phyloP scores from a whole-genome alignment of 2,113 vertebrate genomes.

The Marcusenius ussheri region DNA sequence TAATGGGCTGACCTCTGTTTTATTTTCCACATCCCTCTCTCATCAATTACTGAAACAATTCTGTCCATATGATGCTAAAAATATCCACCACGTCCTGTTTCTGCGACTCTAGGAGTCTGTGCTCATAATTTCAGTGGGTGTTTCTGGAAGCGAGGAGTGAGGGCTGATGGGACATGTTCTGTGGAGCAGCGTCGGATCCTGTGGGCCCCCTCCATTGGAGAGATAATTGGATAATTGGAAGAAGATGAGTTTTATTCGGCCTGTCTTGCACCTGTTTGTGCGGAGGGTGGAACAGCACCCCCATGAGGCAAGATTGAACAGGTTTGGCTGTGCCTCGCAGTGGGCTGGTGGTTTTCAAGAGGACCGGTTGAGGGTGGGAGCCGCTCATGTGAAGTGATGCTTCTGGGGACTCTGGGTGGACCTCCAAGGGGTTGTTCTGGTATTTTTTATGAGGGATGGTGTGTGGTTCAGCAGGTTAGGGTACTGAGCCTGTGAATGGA shows the following conservation, averaged over 20 bases:
- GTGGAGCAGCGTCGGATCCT: neutral
- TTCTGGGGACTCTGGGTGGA: neutral
- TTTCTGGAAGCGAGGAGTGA: neutral
- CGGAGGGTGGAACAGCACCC: neutral
- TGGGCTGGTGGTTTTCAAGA: neutral
- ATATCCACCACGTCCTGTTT: constrained; percentile 1
- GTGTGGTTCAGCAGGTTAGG: neutral
- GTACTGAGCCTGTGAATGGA: neutral
- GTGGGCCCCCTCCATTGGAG: neutral
- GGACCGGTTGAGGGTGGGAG: neutral
- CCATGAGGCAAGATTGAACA: neutral
- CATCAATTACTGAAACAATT: neutral
- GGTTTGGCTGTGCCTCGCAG: neutral
- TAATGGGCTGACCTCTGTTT: neutral
- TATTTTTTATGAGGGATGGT: neutral
- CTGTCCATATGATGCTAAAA: neutral
- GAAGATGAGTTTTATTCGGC: neutral
- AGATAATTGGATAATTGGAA: neutral
- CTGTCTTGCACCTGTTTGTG: neutral
- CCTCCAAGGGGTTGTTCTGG: neutral
- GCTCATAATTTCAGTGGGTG: neutral
- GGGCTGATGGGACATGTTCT: neutral
- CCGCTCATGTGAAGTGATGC: neutral
- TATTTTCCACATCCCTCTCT: neutral
- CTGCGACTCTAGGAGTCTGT: neutral